phyloP scores from a whole-genome alignment of 2,888 invertebrate species.

The Rhagonycha fulva region DNA sequence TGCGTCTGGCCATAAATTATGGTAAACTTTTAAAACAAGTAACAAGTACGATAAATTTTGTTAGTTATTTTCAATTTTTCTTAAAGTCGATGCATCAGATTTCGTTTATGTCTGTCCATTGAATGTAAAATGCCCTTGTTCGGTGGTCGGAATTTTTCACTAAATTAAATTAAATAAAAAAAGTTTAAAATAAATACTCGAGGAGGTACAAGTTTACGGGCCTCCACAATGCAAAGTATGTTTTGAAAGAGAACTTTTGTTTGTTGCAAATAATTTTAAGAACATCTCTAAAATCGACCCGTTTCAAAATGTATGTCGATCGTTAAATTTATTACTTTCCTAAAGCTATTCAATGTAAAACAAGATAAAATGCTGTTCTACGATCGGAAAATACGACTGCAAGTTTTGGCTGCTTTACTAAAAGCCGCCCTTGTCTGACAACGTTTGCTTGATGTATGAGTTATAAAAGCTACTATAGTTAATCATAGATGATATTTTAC shows the following conservation, averaged over 20 bases:
- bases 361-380: constrained; percentile 49
- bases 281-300: constrained; percentile 27
- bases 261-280: constrained; percentile 23
- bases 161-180: constrained; percentile 19
- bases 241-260: constrained; percentile 23
- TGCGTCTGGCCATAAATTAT: constrained; percentile 26
- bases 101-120: constrained; percentile 36
- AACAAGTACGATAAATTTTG: constrained; percentile 42
- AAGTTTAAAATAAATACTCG: constrained; percentile 9
- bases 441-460: constrained; percentile 34
- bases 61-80: constrained; percentile 37
- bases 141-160: constrained; percentile 29
- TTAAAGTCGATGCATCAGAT: constrained; percentile 33
- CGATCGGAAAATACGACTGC: constrained; percentile 39
- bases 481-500: constrained; percentile 31
- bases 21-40: constrained; percentile 39
- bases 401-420: constrained; percentile 40
- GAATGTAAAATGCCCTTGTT: constrained; percentile 37
- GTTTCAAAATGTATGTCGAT: constrained; percentile 32
- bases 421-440: constrained; percentile 34
- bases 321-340: constrained; percentile 46
- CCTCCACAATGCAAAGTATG: constrained; percentile 17
- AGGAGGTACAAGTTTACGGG: constrained; percentile 7
- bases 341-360: constrained; percentile 51
- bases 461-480: constrained; percentile 32